Percentiles rank a stretch among this genome's conserved stretches.
Conservation (phyloP, 2,113 vertebrate species). For the Prinia subflava region DNA sequence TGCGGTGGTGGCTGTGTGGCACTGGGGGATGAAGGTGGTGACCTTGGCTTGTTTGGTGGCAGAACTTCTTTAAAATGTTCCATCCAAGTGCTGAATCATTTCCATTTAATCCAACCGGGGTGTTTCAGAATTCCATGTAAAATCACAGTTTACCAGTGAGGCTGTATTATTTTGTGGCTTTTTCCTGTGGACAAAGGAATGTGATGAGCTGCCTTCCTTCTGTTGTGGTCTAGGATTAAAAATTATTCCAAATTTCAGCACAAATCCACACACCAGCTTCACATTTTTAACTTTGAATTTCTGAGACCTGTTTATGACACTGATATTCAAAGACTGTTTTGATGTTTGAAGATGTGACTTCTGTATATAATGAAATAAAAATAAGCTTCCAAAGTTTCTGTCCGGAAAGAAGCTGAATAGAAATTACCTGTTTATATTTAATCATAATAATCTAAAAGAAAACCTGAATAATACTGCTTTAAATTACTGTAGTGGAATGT, state of each 20-base stretch:
- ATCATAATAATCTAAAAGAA: slow-evolving; percentile 1
- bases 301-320: neutral
- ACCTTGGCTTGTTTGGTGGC: neutral
- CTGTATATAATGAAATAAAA: slow-evolving; percentile 5
- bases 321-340: neutral
- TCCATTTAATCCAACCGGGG: rapidly evolving
- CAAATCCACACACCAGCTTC: neutral
- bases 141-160: neutral
- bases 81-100: neutral
- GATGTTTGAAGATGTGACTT: neutral
- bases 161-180: neutral
- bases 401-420: slow-evolving; percentile 14
- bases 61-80: neutral
- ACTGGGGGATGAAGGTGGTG: neutral
- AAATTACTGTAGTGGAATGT: neutral
- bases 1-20: neutral
- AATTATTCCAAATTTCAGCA: neutral
- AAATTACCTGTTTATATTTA: slow-evolving; percentile 44
- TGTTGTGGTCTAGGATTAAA: neutral
- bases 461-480: slow-evolving; percentile 7
- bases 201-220: neutral
- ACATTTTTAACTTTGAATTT: neutral
- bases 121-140: neutral
- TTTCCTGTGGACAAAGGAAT: neutral
- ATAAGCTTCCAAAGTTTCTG: neutral